Conservation (phyloP, 2,888 invertebrate species). For the Bibio marci region DNA sequence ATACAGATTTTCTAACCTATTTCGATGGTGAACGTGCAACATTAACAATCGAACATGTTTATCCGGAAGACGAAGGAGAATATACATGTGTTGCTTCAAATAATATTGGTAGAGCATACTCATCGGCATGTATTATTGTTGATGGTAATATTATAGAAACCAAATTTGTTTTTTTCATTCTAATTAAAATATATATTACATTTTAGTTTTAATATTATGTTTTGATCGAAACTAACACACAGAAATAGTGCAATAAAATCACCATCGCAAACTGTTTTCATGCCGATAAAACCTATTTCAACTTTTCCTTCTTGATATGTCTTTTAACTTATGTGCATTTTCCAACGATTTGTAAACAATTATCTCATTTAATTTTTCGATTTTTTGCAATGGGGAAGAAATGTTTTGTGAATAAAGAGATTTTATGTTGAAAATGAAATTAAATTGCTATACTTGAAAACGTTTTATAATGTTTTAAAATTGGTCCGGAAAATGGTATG, state of each 20-base stretch:
- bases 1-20: conserved; percentile 45
- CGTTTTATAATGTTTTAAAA: too few relatives aligned
- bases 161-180: background rate
- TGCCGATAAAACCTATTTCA: background rate
- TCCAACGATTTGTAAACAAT: too few relatives aligned
- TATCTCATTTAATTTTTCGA: too few relatives aligned
- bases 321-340: background rate
- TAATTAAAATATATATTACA: too few relatives aligned
- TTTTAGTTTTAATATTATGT: too few relatives aligned
- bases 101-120: conserved; percentile 61
- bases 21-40: conserved; percentile 54
- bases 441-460: too few relatives aligned
- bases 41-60: conserved; percentile 55
- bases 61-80: conserved; percentile 79
- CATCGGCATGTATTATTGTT: conserved; percentile 69
- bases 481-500: too few relatives aligned
- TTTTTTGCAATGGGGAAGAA: too few relatives aligned
- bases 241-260: background rate
- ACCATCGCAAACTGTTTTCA: too few relatives aligned
- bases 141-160: conserved; percentile 40
- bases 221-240: too few relatives aligned
- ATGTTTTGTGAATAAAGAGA: too few relatives aligned
- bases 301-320: background rate
- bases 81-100: conserved; percentile 75
- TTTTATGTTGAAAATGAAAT: too few relatives aligned